These are phyloP conservation scores for Kuschelorhynchus macadamiae DNA, from an alignment of 2,888 invertebrate genomes.

Conservation along the genomic window DNA sequence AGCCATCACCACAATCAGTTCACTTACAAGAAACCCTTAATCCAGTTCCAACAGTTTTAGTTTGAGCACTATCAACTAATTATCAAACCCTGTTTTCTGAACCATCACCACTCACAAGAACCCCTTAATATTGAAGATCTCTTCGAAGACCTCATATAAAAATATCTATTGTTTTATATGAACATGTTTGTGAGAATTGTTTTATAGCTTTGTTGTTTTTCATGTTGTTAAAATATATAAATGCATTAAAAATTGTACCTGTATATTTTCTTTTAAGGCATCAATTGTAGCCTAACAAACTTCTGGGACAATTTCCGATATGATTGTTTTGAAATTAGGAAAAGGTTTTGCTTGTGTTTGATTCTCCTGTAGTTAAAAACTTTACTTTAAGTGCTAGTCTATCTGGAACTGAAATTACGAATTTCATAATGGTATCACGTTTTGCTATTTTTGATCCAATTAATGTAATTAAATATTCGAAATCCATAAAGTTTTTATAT, in stretches of 20 bases:
- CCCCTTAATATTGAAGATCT: no score
- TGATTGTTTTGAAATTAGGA: constrained; percentile 1
- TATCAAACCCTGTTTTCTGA: no score
- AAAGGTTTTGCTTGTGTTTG: constrained; percentile 1
- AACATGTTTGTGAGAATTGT: no score
- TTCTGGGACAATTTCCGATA: background rate
- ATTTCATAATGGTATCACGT: background rate
- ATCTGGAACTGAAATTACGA: background rate
- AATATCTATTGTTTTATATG: no score
- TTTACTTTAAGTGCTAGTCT: constrained; percentile 6
- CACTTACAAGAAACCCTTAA: no score
- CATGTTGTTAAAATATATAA: no score
- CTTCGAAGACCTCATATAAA: no score
- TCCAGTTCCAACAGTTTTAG: no score
- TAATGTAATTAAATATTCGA: constrained; percentile 14
- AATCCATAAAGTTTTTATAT: constrained; percentile 11
- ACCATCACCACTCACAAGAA: no score
- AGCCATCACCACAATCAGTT: no score
- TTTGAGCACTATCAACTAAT: no score
- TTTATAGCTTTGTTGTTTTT: no score
- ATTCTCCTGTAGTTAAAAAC: background rate
- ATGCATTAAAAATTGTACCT: background rate
- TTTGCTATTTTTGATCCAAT: constrained; percentile 10
- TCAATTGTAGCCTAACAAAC: background rate
- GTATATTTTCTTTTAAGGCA: constrained; percentile 4